Base-by-base conservation (phyloP, 2,888 invertebrate genomes). In the Drosophila neutralis region DNA sequence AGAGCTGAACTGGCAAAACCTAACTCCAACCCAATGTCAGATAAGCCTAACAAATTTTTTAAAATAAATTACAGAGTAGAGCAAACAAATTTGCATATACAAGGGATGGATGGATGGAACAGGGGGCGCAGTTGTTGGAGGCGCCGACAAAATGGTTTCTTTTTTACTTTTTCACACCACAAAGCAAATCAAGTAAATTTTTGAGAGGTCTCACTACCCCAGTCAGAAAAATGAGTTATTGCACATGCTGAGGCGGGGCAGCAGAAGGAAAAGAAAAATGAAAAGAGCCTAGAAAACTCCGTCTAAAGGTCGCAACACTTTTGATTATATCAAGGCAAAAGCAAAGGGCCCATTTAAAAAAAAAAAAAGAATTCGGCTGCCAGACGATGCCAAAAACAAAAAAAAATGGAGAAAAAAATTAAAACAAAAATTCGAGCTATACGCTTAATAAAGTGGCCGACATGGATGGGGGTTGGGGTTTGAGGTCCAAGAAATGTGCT, bases 41-140 rank as follows among this genome's bases (percentile, higher is more conserved):
- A 86, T 86, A 86, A 89, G 86, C 86, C 84, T 88, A 88, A 87
- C 86, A 87, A 86, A 90, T 90, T 90, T 84, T 90, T 88, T 76
- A 70, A 90, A 87, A 87, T 90, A 88, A 87, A 87, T 87, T 90
- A 87, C 84, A 87, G 89, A 85, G 87, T 83, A 69, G 90, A 88
- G 86, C 90, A 88, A 87, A 87, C 88, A 87, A 90, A 87, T 87
- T 87, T 87, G 83, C 86, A 87, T 90, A 90, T 74, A 88, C 78
- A 74, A 73, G 58, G 65, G 57, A 33, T 29, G 29, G 66, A 60
- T 53, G 56, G 24, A 8, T 13, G 31, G 21, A 54, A 31, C 53
- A n/a, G 33, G 31, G 24, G 4, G 57, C 15, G 10, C 42, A 18
- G 40, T 21, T n/a, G n/a, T 38, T 36, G 52, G 40, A 8, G 49